A percentile compares a stretch with the other conserved stretches of the same genome.
Conservation (phyloP, 2,113 vertebrate genomes). For the Cryptomyrus ogoouensis region DNA sequence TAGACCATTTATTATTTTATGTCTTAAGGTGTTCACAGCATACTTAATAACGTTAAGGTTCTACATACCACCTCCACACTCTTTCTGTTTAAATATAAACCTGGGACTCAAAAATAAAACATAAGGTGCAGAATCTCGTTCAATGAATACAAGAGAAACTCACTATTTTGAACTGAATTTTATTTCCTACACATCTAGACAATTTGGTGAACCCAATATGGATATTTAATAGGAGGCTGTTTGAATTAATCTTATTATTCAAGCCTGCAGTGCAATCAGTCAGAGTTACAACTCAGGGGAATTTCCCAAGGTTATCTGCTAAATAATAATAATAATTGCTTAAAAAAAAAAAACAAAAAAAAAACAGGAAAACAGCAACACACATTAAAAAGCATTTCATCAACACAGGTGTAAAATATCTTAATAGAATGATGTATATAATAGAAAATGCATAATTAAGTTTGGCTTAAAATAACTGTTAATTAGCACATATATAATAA, state of each 20-base stretch:
- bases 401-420: neutral
- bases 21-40: neutral
- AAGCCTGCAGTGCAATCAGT: neutral
- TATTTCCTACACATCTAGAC: slow-evolving; percentile 6
- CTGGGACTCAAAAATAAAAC: neutral
- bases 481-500: neutral
- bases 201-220: neutral
- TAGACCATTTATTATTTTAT: neutral
- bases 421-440: neutral
- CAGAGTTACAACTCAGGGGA: slow-evolving; percentile 3
- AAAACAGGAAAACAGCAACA: neutral
- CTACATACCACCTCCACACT: neutral
- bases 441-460: neutral
- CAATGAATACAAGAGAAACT: neutral
- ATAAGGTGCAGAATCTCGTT: neutral
- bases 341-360: neutral
- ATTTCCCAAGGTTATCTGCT: neutral
- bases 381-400: neutral
- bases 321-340: neutral
- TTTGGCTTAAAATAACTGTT: neutral
- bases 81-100: neutral
- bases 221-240: neutral
- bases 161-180: neutral
- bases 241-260: slow-evolving; percentile 11
- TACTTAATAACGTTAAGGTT: neutral